Percentiles rank a stretch among this genome's conserved stretches.
Evolutionary conservation across 2,113 vertebrate species (phyloP).

Genomic region (Pseudorhombus dupliciocellatus): DNA sequence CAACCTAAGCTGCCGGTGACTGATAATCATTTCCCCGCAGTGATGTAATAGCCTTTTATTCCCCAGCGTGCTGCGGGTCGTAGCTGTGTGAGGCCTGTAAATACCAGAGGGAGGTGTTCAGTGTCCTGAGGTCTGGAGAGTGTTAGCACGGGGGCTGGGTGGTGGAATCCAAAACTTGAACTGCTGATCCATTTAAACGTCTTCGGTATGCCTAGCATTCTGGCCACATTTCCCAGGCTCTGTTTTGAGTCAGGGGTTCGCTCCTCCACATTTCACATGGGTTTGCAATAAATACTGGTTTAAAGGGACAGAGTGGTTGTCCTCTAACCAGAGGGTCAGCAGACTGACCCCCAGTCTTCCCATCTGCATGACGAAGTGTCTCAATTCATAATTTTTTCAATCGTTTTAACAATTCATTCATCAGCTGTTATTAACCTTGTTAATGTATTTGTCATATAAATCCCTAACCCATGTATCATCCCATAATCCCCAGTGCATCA

Average conservation of each 20-base stretch:
- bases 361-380: too few species aligned
- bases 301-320: not conserved
- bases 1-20: slow-evolving; percentile 2
- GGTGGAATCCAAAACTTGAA: slow-evolving; percentile 49
- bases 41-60: slow-evolving; percentile 47
- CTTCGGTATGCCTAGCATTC: slow-evolving; percentile 6
- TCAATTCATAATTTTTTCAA: not conserved
- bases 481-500: not conserved
- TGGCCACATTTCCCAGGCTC: slow-evolving; percentile 17
- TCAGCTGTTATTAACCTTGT: not conserved
- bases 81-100: slow-evolving; percentile 35
- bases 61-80: slow-evolving; percentile 13
- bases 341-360: too few species aligned
- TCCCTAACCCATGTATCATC: not conserved
- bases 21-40: slow-evolving; percentile 9
- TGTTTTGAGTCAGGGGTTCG: not conserved
- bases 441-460: not conserved
- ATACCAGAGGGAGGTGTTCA: slow-evolving; percentile 63
- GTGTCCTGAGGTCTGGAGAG: slow-evolving; percentile 61
- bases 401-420: not conserved
- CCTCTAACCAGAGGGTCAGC: too few species aligned
- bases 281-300: not conserved
- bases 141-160: slow-evolving; percentile 40
- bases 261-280: not conserved
- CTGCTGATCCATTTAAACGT: slow-evolving; percentile 24